Evolutionary conservation across 2,113 vertebrate genomes (phyloP), one percentile per base, ranked within the genome.

Genomic region (Tauraco erythrolophus): DNA sequence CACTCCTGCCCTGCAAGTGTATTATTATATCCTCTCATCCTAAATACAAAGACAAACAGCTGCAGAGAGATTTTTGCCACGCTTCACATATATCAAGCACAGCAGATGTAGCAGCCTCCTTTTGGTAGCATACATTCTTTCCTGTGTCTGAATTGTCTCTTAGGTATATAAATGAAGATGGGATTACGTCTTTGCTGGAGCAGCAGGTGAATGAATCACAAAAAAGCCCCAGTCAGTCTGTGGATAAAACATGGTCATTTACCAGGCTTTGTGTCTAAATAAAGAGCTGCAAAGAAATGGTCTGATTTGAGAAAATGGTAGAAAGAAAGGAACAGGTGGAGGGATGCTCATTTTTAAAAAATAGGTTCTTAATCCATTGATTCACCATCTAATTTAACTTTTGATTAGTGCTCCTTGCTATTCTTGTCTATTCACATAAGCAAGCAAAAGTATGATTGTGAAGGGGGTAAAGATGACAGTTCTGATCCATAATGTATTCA

Each of bases 261-360:
- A 84, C 96, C 77, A 96, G 76, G 90, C 43, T 95, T 92, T 87
- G 64, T 65, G 62, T 94, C 83, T 96, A 89, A 97, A 97, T 81
- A 95, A 92, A 95, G 92, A 97, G 94, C 94, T 97, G 94, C 94
- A 97, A 87, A 96, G 94, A 97, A 97, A 97, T 72, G 77, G 89
- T 66, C 62, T 95, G 83, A 97, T 97, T 97, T 93, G 56, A 93
- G 54, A 95, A 95, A 96, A 83, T 18, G 57, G 28, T 57, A 28
- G 51, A 82, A 80, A 66, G 33, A 69, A 88, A 37, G 33, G 53
- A 95, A 50, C 62, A 35, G 65, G 48, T 41, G 10, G 56, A 84
- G 9, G 19, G 68, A 89, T 58, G 22, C 25, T 93, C 71, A 31
- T 82, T 80, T 57, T 86, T 76, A 10, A 31, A 87, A 78, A 66